Base-by-base conservation (phyloP, 2,888 invertebrate species). In the Priocnemis perturbator region DNA sequence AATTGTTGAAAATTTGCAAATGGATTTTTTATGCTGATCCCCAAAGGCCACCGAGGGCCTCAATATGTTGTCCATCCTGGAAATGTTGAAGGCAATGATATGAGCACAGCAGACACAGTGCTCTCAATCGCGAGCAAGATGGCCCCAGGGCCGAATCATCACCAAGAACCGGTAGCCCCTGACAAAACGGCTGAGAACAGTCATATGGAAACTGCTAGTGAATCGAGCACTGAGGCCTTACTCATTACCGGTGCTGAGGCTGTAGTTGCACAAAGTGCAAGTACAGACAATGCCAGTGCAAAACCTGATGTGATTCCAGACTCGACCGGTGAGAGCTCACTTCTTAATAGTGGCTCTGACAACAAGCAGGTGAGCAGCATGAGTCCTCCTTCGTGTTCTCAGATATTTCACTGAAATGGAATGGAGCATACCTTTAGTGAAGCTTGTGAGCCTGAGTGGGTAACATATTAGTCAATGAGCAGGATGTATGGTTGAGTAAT, bases 81-180 rank as follows among this genome's bases (percentile, higher is more conserved):
- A 64, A 76, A 64, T 62, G 56, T 74, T 71, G 72, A 73, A 62
- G 63, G 62, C 59, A 56, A 70, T 53, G 60, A 61, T 69, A 81
- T 79, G 76, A 81, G 76, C 58, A 74, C 71, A 58, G 78, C 73
- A 58, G 80, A 78, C 52, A 78, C 77, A 61, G 73, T 81, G 78
- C 83, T 85, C 83, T 85, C 86, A 84, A 81, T 84, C 71, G 72
- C 81, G 64, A 77, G 81, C 91, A 93, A 93, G 91, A 94, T 94
- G 94, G 93, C 94, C 92, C 94, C 94, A 91, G 93, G 93, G 90
- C 94, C 94, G 90, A 93, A 94, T 90, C 93, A 93, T 91, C 93
- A 93, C 91, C 93, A 92, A 91, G 93, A 93, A 91, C 93, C 93
- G 78, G 94, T 94, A 91, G 93, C 93, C 87, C 93, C 93, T 84